Evolutionary conservation across 2,888 invertebrate species (phyloP).

Genomic region (Trimorus sp.): DNA sequence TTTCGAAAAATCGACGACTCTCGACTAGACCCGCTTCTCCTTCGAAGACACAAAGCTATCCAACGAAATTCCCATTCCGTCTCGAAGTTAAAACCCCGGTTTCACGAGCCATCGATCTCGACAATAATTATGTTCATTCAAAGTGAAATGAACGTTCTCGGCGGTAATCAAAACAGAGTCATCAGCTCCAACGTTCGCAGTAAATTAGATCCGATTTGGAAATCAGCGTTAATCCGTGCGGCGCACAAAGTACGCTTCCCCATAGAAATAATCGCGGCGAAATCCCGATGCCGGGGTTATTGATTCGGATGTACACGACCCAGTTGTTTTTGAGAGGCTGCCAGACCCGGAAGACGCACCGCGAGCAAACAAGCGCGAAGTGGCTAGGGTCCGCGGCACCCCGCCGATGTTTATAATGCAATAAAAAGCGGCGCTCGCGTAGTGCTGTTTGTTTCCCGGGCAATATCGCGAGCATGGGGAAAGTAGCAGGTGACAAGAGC

Average conservation of each 20-base stretch:
- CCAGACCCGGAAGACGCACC: constrained; percentile 7
- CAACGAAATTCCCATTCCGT: no score
- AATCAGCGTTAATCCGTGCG: constrained; percentile 2
- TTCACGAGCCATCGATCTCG: background rate
- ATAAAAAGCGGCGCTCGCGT: constrained; percentile 54
- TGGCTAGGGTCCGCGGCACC: background rate
- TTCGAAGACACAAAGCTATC: no score
- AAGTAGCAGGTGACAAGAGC: constrained; percentile 63
- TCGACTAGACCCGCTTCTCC: no score
- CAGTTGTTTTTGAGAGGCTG: constrained; percentile 19
- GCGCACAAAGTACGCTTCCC: background rate
- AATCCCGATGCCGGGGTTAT: constrained; percentile 13
- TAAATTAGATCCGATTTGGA: constrained; percentile 7
- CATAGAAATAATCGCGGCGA: constrained; percentile 15
- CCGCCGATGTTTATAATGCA: constrained; percentile 51
- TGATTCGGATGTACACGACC: constrained; percentile 27
- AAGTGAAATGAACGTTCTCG: constrained; percentile 4
- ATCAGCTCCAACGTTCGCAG: background rate
- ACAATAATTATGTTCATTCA: constrained; percentile 24
- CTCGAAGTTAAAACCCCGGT: no score
- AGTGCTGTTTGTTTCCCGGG: constrained; percentile 51
- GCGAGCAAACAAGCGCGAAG: constrained; percentile 14
- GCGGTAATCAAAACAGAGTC: constrained; percentile 8
- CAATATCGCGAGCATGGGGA: constrained; percentile 60
- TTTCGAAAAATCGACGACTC: no score